A percentile compares a stretch with the other conserved stretches of the same genome.
These are phyloP conservation scores for Chrysocyon brachyurus DNA, from an alignment of 2,797 vertebrate species.

Conservation along the genomic window DNA sequence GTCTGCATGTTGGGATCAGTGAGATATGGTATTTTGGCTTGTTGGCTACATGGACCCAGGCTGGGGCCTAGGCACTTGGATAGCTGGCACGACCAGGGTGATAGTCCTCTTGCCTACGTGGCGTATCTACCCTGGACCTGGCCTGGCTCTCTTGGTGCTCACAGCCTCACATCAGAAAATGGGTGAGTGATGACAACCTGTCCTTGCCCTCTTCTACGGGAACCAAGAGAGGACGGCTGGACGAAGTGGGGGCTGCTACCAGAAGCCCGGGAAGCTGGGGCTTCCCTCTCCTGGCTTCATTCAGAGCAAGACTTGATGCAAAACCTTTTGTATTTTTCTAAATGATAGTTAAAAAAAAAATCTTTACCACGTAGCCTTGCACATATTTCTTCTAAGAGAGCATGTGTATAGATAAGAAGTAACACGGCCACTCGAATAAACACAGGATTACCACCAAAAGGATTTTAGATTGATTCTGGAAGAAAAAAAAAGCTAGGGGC, in stretches of 20 bases:
- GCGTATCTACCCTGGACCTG: background rate
- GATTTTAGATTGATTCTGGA: background rate
- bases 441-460: background rate
- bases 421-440: background rate
- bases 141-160: background rate
- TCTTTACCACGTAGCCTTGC: background rate
- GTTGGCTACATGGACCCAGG: rapidly evolving
- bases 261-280: background rate
- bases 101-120: background rate
- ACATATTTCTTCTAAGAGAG: slow-evolving; percentile 16
- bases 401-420: background rate
- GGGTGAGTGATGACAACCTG: no score
- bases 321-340: background rate
- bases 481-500: background rate
- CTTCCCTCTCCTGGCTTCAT: background rate
- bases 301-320: background rate
- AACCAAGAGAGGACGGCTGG: background rate
- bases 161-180: background rate
- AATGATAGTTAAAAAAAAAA: background rate
- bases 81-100: background rate
- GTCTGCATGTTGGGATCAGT: background rate
- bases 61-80: background rate
- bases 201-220: background rate
- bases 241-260: rapidly evolving
- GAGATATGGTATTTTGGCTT: background rate